A percentile compares a stretch with the other conserved stretches of the same genome.
phyloP scores from a whole-genome alignment of 1,140 invertebrate species.

The Ylistrum balloti region DNA sequence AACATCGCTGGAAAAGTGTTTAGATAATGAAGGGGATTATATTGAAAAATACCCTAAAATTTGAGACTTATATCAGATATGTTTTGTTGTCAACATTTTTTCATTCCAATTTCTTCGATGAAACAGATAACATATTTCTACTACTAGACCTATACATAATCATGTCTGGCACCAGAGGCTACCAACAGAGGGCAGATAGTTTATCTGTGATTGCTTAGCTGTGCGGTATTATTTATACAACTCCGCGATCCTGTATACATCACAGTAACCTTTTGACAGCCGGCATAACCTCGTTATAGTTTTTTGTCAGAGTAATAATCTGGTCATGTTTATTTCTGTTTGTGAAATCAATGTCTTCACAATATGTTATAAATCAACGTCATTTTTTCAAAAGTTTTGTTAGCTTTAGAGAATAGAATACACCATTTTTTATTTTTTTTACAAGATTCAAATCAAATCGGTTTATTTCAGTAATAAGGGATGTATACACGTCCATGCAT shows the following conservation, averaged over 20 bases:
- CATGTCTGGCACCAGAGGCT: neutral
- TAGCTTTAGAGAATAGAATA: neutral
- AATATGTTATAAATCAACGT: neutral
- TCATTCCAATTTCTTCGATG: too few relatives aligned
- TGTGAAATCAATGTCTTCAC: neutral
- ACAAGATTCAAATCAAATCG: too few relatives aligned
- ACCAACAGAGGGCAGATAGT: neutral
- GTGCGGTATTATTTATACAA: neutral
- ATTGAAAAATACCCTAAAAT: too few relatives aligned
- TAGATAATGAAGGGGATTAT: too few relatives aligned
- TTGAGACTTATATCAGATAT: too few relatives aligned
- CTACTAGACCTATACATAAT: too few relatives aligned
- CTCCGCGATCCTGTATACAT: neutral
- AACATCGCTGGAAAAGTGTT: too few relatives aligned
- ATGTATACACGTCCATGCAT: too few relatives aligned
- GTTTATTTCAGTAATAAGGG: too few relatives aligned
- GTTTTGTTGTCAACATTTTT: too few relatives aligned
- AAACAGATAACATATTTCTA: too few relatives aligned
- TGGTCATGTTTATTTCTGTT: neutral
- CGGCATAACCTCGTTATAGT: neutral
- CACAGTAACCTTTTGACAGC: neutral
- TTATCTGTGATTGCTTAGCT: neutral
- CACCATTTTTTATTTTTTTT: too few relatives aligned
- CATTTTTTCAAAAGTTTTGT: neutral
- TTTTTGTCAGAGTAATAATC: constrained; percentile 25